Base-by-base conservation (phyloP, 2,888 invertebrate genomes). In the Nasonia oneida region DNA sequence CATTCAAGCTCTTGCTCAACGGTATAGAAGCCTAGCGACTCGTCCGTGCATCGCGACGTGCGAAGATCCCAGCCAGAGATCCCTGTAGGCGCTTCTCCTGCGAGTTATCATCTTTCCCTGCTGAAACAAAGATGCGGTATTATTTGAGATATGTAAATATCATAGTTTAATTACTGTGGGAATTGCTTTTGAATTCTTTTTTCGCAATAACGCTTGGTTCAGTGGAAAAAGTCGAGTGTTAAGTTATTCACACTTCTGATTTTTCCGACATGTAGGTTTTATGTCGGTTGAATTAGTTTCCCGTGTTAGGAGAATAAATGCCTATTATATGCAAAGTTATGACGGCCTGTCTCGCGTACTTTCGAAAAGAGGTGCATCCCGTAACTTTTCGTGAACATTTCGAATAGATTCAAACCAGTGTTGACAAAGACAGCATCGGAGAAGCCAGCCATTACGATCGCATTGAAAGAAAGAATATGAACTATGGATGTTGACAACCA, bases 1-100 rank as follows among this genome's bases (percentile, higher is more conserved):
- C 15, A 57, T 57, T 57, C 53, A 18, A 57, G 53, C 53, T 57
- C 14, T 57, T 57, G 53, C 53, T 57, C 53, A 57, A 57, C 18
- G 6, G 39, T 39, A 39, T 39, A 39, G 71, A 61, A 29, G 29
- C 23, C 71, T 39, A 73, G 71, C 29, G 3, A 37, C 53, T 77
- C 42, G 0, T 1, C 29, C 1, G 29, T 29, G 29, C 29, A 29
- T 15, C 39, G 29, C 6, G 15, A 74, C 39, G 74, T 29, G 29
- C 47, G 64, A 80, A 80, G 71, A 80, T 81, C 73, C 15, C 39
- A 73, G 39, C 29, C 23, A 0, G 0, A n/a, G 39, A 81, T 81
- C 57, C 42, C 53, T 53, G 18, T n/a, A 57, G 42, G 8, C 8
- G 71, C n/a, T 15, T n/a, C 37, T 71, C 15, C 18, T 6, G 57